Evolutionary conservation across 1,140 invertebrate species (phyloP).

Genomic region (Macrobrachium rosenbergii): DNA sequence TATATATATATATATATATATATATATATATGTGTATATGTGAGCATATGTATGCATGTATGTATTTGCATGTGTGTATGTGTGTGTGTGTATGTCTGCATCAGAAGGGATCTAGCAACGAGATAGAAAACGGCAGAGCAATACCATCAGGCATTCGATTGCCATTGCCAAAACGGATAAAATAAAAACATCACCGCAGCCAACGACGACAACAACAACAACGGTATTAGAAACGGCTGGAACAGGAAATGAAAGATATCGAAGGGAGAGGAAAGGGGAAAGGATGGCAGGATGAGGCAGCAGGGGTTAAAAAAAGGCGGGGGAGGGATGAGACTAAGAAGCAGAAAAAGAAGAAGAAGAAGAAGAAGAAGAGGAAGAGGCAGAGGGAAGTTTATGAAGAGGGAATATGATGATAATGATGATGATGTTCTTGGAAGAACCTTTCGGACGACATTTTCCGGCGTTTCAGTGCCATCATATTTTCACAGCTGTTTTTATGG

Average conservation of each 20-base stretch:
- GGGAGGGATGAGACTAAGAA: not conserved
- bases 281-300: not conserved
- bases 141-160: not conserved
- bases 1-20: constrained; percentile 18
- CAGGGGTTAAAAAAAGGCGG: not conserved
- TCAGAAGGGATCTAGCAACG: not conserved
- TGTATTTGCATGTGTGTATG: not conserved
- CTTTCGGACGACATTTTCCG: too few species aligned
- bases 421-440: too few species aligned
- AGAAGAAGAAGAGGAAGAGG: too few species aligned
- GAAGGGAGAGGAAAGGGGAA: not conserved
- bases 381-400: too few species aligned
- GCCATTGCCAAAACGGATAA: too few species aligned
- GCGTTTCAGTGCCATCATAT: too few species aligned
- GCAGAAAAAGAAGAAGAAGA: too few species aligned
- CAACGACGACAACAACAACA: too few species aligned
- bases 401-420: too few species aligned
- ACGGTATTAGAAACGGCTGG: too few species aligned
- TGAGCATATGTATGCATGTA: not conserved
- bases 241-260: not conserved
- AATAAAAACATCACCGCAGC: too few species aligned
- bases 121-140: not conserved
- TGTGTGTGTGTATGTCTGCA: not conserved
- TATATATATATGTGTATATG: not conserved
- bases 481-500: too few species aligned